phyloP scores from a whole-genome alignment of 2,113 vertebrate genomes.

The Festucalex cinctus region DNA sequence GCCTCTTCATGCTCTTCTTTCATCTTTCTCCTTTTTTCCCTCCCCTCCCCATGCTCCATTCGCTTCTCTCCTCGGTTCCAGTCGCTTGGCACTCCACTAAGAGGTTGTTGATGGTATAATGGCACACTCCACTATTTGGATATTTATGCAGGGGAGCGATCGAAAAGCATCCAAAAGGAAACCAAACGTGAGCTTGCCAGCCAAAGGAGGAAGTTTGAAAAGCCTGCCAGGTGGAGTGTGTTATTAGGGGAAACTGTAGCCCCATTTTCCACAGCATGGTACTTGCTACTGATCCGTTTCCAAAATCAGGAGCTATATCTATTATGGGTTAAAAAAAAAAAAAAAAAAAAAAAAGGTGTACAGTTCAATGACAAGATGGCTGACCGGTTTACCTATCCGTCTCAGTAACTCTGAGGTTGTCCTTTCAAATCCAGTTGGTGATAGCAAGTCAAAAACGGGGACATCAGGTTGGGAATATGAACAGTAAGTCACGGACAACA shows the following conservation, averaged over 20 bases:
- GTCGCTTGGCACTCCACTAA: constrained; percentile 28
- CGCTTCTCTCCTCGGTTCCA: neutral
- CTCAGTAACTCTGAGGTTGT: too few relatives aligned
- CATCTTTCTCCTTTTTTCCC: constrained; percentile 2
- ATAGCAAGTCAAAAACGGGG: too few relatives aligned
- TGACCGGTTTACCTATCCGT: too few relatives aligned
- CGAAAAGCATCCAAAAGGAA: constrained; percentile 34
- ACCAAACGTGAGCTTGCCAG: constrained; percentile 18
- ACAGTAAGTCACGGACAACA: too few relatives aligned
- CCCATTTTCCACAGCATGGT: neutral
- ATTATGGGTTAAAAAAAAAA: neutral
- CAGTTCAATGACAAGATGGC: too few relatives aligned
- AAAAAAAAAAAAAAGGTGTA: too few relatives aligned
- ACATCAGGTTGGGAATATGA: too few relatives aligned
- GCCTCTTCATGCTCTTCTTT: constrained; percentile 2
- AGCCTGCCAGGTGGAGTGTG: neutral
- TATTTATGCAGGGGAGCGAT: constrained; percentile 43
- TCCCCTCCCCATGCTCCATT: neutral
- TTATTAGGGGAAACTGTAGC: neutral
- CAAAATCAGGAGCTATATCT: neutral
- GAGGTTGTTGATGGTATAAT: constrained; percentile 47
- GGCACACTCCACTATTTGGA: constrained; percentile 32
- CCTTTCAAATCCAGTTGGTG: too few relatives aligned
- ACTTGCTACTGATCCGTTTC: too few relatives aligned
- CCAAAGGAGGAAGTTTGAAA: neutral